phyloP scores from a whole-genome alignment of 2,797 vertebrate species.

The Holocentrus rufus region DNA sequence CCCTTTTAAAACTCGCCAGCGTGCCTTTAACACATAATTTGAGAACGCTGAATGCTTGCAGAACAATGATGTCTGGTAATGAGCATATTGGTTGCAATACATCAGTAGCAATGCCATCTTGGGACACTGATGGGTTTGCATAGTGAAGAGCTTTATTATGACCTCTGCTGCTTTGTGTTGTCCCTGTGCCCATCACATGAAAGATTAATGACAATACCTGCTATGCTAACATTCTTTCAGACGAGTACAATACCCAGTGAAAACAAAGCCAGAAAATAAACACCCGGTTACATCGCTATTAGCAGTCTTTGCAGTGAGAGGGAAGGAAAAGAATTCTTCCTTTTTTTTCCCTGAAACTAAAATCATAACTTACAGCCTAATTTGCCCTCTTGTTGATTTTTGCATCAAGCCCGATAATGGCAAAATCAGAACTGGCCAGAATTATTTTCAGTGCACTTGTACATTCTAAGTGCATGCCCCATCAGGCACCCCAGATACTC shows the following conservation, averaged over 20 bases:
- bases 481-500: slow-evolving; percentile 41
- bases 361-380: slow-evolving; percentile 37
- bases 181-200: slow-evolving; percentile 76
- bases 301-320: slow-evolving; percentile 47
- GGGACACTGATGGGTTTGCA: slow-evolving; percentile 75
- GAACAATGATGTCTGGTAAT: slow-evolving; percentile 69
- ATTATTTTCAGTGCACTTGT: slow-evolving; percentile 37
- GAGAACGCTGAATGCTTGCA: slow-evolving; percentile 68
- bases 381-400: slow-evolving; percentile 32
- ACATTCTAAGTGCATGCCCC: slow-evolving; percentile 42
- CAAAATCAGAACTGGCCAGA: slow-evolving; percentile 42
- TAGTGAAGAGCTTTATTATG: slow-evolving; percentile 79
- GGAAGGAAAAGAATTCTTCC: slow-evolving; percentile 25
- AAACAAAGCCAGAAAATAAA: slow-evolving; percentile 43
- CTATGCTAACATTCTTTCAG: slow-evolving; percentile 73
- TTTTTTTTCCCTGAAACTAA: slow-evolving; percentile 47
- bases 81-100: slow-evolving; percentile 69
- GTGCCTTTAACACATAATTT: slow-evolving; percentile 72
- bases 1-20: slow-evolving; percentile 63
- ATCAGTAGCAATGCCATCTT: slow-evolving; percentile 70
- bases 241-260: slow-evolving; percentile 48
- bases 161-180: slow-evolving; percentile 76
- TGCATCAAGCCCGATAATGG: slow-evolving; percentile 10
- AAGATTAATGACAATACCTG: slow-evolving; percentile 78
- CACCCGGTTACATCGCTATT: not conserved